A percentile compares a stretch with the other conserved stretches of the same genome.
phyloP scores from a whole-genome alignment of 1,140 invertebrate species.

The Globodera rostochiensis region DNA sequence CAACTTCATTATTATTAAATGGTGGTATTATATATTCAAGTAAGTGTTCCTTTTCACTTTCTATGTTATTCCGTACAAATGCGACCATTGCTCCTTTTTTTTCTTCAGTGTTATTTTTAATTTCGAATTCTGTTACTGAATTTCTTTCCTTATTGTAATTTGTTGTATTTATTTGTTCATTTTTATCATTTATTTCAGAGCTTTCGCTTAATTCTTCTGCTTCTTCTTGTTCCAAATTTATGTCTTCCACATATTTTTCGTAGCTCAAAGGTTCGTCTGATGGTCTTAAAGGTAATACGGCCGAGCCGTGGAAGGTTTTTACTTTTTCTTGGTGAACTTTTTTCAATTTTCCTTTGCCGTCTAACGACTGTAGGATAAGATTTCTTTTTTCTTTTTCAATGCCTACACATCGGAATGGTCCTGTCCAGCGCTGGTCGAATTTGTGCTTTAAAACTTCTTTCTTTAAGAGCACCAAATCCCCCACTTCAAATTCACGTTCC shows the following conservation, averaged over 20 bases:
- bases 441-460: background rate
- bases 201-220: background rate
- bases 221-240: background rate
- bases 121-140: too few relatives aligned
- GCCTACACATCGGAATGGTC: background rate
- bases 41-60: background rate
- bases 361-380: background rate
- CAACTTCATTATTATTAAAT: background rate
- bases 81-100: background rate
- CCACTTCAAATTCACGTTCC: background rate
- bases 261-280: background rate
- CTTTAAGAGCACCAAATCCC: background rate
- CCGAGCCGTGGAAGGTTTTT: background rate
- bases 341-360: background rate
- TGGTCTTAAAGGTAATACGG: background rate
- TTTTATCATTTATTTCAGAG: too few relatives aligned
- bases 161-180: too few relatives aligned
- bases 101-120: background rate
- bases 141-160: too few relatives aligned
- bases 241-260: background rate
- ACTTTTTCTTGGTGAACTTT: constrained; percentile 9
- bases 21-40: background rate
- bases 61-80: background rate
- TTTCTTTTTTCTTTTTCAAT: background rate
- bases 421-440: background rate